Percentiles rank a stretch among this genome's conserved stretches.
Conservation (phyloP, 2,113 vertebrate species). For the Salvelinus alpinus region DNA sequence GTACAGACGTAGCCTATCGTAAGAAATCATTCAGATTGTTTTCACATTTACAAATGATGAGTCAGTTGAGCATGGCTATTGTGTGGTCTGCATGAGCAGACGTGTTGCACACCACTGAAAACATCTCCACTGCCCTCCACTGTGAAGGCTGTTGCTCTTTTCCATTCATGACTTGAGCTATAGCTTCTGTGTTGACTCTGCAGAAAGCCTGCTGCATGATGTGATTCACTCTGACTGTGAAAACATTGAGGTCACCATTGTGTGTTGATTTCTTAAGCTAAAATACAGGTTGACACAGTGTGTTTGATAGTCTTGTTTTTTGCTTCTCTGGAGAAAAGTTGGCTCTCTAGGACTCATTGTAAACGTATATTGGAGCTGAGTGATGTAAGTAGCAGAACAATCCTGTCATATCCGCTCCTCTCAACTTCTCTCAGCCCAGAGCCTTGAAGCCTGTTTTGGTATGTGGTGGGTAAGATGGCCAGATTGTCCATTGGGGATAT, state of each 20-base stretch:
- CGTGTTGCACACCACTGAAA: not conserved
- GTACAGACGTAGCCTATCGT: too few relatives aligned
- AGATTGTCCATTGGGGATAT: conserved; percentile 52
- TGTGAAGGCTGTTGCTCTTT: not conserved
- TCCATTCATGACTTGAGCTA: not conserved
- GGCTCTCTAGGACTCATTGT: not conserved
- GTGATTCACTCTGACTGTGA: not conserved
- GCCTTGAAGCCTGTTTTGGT: conserved; percentile 40
- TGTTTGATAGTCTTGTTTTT: not conserved
- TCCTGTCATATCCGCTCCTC: conserved; percentile 44
- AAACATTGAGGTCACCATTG: not conserved
- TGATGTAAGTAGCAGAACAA: conserved; percentile 48
- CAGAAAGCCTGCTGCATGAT: not conserved
- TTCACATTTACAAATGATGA: not conserved
- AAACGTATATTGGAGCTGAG: conserved; percentile 22
- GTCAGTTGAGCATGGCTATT: not conserved
- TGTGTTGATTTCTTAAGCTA: not conserved
- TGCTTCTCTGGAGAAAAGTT: not conserved
- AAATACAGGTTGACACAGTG: not conserved
- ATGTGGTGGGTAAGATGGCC: conserved; percentile 41
- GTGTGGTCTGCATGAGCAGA: not conserved
- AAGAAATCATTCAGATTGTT: too few relatives aligned
- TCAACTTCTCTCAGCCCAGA: conserved; percentile 13
- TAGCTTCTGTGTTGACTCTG: not conserved
- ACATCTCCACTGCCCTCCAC: not conserved